Percentiles rank a stretch among this genome's conserved stretches.
phyloP scores from a whole-genome alignment of 2,113 vertebrate genomes.

The Telmatochromis sp. region DNA sequence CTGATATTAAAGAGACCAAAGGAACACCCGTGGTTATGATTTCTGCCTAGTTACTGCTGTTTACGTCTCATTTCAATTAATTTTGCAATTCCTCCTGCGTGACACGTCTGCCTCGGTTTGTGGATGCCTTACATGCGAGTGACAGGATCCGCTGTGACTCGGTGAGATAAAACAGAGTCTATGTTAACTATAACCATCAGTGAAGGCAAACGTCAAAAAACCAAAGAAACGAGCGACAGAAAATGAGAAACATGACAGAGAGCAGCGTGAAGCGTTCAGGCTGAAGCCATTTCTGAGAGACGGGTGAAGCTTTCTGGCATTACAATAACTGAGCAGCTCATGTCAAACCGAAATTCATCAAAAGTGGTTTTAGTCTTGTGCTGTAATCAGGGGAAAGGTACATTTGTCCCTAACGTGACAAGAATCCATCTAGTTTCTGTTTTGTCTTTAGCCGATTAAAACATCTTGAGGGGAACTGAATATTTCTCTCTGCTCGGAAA shows the following conservation, averaged over 20 bases:
- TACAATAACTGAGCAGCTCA: neutral
- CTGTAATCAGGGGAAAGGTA: neutral
- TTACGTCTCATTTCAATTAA: neutral
- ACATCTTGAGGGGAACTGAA: rapidly evolving
- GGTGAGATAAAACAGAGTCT: neutral
- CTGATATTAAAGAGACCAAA: neutral
- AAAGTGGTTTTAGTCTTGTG: neutral
- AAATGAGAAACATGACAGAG: neutral
- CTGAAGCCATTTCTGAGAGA: neutral
- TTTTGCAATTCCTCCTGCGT: neutral
- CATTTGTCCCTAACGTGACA: rapidly evolving
- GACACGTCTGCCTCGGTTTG: neutral
- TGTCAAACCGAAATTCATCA: rapidly evolving
- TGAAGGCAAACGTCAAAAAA: neutral
- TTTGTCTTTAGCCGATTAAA: rapidly evolving
- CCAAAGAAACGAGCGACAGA: neutral
- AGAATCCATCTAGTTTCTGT: neutral
- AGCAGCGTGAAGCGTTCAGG: neutral
- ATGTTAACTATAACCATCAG: rapidly evolving
- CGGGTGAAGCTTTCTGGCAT: neutral
- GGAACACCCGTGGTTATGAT: neutral
- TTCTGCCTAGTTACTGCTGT: neutral
- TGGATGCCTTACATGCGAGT: neutral
- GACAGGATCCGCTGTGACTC: neutral
- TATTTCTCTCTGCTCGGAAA: neutral